These are phyloP conservation scores for Muricea muricata DNA, from an alignment of 92 coral and sea anemone species.

Conservation along the genomic window DNA sequence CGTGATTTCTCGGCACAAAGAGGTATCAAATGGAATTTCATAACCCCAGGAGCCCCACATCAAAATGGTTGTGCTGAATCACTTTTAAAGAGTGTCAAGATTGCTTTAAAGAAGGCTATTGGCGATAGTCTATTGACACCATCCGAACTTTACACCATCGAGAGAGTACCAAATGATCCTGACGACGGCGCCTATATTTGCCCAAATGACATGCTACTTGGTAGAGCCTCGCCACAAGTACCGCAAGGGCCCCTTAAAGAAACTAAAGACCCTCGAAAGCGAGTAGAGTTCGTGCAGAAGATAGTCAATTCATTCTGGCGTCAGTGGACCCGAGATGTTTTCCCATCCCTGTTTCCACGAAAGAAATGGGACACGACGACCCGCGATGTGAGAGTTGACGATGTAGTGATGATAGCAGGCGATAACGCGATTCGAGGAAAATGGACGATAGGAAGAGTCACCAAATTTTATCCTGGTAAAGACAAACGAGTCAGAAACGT, in stretches of 20 bases:
- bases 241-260: background rate
- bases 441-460: background rate
- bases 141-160: background rate
- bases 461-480: conserved; percentile 16
- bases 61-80: background rate
- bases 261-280: no score
- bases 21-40: no score
- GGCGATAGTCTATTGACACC: background rate
- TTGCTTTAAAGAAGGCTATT: conserved; percentile 10
- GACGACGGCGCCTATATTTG: no score
- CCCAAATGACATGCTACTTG: background rate
- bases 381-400: background rate
- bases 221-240: background rate
- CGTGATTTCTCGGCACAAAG: background rate
- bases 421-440: background rate
- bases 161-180: background rate
- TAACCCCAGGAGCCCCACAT: no score
- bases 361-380: conserved; percentile 12
- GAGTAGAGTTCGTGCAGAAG: conserved; percentile 13
- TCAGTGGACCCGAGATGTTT: background rate
- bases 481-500: conserved; percentile 43
- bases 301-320: background rate
- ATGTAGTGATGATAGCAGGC: background rate
- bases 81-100: background rate
- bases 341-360: no score